Percentiles rank a stretch among this genome's conserved stretches.
Conservation (phyloP, 2,888 invertebrate genomes). For the Acanthosoma haemorrhoidale region DNA sequence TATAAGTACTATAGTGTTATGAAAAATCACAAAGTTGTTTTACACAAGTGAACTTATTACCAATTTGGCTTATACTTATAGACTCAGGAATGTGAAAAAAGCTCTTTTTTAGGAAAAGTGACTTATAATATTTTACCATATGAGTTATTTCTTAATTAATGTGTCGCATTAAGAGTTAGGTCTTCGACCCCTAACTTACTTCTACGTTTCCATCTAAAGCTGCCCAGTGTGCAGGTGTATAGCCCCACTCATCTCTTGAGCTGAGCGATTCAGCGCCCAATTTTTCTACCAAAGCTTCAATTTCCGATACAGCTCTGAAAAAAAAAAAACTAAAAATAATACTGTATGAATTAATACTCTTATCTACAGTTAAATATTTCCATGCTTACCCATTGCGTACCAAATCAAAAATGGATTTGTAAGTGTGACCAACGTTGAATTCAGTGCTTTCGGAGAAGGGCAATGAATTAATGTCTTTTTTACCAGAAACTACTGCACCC, state of each 20-base stretch:
- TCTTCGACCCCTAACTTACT: too few species aligned
- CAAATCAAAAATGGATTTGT: slow-evolving; percentile 74
- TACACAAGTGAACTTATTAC: too few species aligned
- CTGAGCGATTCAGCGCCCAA: slow-evolving; percentile 70
- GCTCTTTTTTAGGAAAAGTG: too few species aligned
- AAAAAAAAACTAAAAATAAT: not conserved
- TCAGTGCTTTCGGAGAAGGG: slow-evolving; percentile 48
- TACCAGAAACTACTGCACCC: slow-evolving; percentile 52
- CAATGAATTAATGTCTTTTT: slow-evolving; percentile 50
- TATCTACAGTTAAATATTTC: not conserved
- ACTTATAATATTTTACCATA: too few species aligned
- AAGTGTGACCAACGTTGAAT: slow-evolving; percentile 48
- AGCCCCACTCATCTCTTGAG: slow-evolving; percentile 83
- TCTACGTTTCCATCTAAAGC: slow-evolving; percentile 86
- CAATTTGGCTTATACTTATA: too few species aligned
- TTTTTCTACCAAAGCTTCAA: slow-evolving; percentile 78
- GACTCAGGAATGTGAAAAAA: too few species aligned
- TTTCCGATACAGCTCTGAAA: slow-evolving; percentile 71
- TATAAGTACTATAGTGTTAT: too few species aligned
- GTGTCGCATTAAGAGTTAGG: too few species aligned
- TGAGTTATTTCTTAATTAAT: too few species aligned
- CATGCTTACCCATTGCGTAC: slow-evolving; percentile 76
- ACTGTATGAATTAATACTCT: not conserved
- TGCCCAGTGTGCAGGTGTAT: slow-evolving; percentile 90
- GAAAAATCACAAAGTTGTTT: too few species aligned